Evolutionary conservation across 2,888 invertebrate genomes (phyloP).

Genomic region (Trachelus stipa): DNA sequence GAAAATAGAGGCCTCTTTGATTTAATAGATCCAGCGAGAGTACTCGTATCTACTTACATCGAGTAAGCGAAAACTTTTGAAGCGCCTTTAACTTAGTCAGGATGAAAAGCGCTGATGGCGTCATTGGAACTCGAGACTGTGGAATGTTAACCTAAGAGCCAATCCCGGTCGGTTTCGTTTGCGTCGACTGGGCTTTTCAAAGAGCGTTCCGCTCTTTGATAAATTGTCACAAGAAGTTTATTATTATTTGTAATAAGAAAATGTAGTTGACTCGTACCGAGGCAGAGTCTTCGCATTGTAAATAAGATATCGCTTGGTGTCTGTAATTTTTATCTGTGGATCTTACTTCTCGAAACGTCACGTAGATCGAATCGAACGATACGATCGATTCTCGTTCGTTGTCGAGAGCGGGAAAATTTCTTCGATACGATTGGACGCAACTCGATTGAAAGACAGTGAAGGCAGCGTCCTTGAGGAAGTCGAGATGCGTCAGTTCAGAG

Average conservation of each 20-base stretch:
- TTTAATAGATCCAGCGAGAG: background rate
- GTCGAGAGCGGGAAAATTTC: slow-evolving; percentile 15
- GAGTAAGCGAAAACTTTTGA: slow-evolving; percentile 3
- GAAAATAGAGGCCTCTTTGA: slow-evolving; percentile 1
- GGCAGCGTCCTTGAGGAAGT: slow-evolving; percentile 35
- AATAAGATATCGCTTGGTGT: background rate
- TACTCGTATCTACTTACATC: background rate
- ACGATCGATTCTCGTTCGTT: background rate
- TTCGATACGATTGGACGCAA: slow-evolving; percentile 40
- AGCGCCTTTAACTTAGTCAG: slow-evolving; percentile 8
- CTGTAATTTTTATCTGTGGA: background rate
- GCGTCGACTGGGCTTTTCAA: background rate
- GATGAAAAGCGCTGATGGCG: slow-evolving; percentile 6
- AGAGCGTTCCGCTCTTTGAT: background rate
- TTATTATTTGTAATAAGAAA: background rate
- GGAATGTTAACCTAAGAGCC: background rate
- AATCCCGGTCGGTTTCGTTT: background rate
- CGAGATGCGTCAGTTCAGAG: background rate
- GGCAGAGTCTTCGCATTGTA: background rate
- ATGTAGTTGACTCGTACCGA: background rate
- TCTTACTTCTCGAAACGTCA: background rate
- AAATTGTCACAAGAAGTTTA: background rate
- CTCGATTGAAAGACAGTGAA: slow-evolving; percentile 37
- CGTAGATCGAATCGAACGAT: background rate
- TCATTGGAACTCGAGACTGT: slow-evolving; percentile 3